phyloP scores from a whole-genome alignment of 2,888 invertebrate species.

The Yponomeuta plumbellus region DNA sequence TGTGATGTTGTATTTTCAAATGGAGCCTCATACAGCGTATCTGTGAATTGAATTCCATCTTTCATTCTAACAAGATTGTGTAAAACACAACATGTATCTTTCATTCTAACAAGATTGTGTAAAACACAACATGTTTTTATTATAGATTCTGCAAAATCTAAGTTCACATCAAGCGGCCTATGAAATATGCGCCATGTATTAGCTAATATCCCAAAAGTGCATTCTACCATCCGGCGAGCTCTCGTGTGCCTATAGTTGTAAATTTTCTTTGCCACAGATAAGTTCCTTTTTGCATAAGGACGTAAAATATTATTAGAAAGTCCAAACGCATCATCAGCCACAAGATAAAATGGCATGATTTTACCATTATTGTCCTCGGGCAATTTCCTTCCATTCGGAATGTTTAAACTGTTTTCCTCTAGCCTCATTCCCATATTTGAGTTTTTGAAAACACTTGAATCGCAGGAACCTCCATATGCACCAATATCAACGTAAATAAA shows the following conservation, averaged over 20 bases:
- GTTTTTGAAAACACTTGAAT: not conserved
- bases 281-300: conserved; percentile 27
- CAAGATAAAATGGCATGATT: conserved; percentile 25
- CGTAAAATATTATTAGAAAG: conserved; percentile 26
- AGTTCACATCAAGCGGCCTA: not conserved
- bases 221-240: conserved; percentile 29
- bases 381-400: not conserved
- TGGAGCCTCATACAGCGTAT: too few species aligned
- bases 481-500: conserved; percentile 5
- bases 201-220: conserved; percentile 29
- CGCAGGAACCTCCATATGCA: not conserved
- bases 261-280: conserved; percentile 23
- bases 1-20: too few species aligned
- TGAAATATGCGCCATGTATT: conserved; percentile 30
- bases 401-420: not conserved
- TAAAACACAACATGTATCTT: too few species aligned
- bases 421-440: not conserved
- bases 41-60: too few species aligned
- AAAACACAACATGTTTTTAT: too few species aligned
- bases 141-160: too few species aligned
- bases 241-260: conserved; percentile 29
- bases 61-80: too few species aligned
- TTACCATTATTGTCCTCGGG: not conserved
- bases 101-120: too few species aligned
- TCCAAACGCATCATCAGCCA: conserved; percentile 29